A percentile compares a stretch with the other conserved stretches of the same genome.
These are phyloP conservation scores for Pentalonia nigronervosa DNA, from an alignment of 1,140 invertebrate genomes.

Conservation along the genomic window DNA sequence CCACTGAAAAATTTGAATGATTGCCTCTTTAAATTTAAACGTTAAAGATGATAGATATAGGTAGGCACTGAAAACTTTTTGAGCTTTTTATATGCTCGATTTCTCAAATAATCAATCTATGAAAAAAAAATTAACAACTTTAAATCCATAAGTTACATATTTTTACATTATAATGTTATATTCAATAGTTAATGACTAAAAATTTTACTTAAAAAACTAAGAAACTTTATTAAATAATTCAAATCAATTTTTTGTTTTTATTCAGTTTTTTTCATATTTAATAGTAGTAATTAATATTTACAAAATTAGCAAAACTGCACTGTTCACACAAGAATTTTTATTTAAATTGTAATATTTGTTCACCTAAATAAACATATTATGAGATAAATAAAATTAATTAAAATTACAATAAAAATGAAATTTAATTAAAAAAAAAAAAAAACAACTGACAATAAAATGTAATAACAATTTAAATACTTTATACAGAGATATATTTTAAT, in stretches of 20 bases:
- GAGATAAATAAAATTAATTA: neutral
- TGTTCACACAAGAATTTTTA: neutral
- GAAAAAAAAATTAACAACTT: too few species aligned
- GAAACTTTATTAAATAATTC: neutral
- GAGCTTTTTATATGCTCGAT: too few species aligned
- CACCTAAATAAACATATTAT: neutral
- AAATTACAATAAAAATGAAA: neutral
- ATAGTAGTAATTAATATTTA: neutral
- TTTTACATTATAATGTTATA: too few species aligned
- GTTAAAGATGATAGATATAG: neutral
- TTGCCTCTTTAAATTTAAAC: neutral
- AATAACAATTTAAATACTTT: slow-evolving; percentile 3
- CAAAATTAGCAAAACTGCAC: neutral
- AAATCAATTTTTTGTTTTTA: neutral
- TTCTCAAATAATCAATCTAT: too few species aligned
- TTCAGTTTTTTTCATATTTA: neutral
- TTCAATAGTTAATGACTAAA: too few species aligned
- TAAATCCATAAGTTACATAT: too few species aligned
- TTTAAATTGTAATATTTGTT: neutral
- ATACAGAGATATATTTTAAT: neutral
- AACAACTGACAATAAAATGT: neutral
- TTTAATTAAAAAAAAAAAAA: neutral
- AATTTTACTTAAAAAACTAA: too few species aligned
- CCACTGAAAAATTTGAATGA: neutral
- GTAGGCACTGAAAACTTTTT: too few species aligned